These are phyloP conservation scores for Styela plicata DNA, from an alignment of 23 tunicate genomes.

Conservation along the genomic window DNA sequence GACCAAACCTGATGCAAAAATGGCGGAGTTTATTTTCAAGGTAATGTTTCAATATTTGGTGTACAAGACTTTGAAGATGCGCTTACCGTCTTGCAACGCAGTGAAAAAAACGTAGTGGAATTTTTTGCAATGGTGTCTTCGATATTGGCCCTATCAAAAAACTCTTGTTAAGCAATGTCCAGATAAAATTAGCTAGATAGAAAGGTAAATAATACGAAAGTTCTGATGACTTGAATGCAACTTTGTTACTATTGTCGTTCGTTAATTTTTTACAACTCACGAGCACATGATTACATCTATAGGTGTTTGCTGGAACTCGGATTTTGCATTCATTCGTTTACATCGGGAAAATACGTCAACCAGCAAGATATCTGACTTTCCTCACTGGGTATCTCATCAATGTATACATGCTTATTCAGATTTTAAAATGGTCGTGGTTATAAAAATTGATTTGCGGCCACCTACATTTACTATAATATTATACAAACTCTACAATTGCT, in stretches of 20 bases:
- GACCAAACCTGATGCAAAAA: constrained; percentile 44
- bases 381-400: constrained; percentile 9
- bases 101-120: too few relatives aligned
- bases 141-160: too few relatives aligned
- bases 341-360: constrained; percentile 41
- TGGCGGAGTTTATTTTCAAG: constrained; percentile 62
- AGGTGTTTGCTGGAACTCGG: constrained; percentile 43
- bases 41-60: too few relatives aligned
- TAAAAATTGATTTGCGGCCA: too few relatives aligned
- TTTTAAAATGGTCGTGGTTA: constrained; percentile 1
- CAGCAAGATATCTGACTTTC: constrained; percentile 18
- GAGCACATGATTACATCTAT: background rate
- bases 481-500: too few relatives aligned
- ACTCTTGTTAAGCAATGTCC: too few relatives aligned
- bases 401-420: constrained; percentile 39
- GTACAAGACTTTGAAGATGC: too few relatives aligned
- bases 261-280: background rate
- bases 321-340: constrained; percentile 41
- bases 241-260: background rate
- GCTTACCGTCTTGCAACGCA: too few relatives aligned
- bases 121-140: too few relatives aligned
- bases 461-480: too few relatives aligned
- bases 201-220: background rate
- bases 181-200: too few relatives aligned
- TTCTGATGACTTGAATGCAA: too few relatives aligned